Evolutionary conservation across 2,888 invertebrate species (phyloP).

Genomic region (Drosophila ezoana): DNA sequence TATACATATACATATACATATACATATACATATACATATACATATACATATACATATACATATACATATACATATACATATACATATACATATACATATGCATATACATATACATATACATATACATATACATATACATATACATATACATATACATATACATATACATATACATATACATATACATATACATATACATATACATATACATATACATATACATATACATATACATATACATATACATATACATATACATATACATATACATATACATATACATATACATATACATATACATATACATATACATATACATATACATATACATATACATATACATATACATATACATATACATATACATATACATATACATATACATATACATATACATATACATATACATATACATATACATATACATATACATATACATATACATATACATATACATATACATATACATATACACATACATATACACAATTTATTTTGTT

Average conservation of each 20-base stretch:
- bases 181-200: not conserved
- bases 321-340: not conserved
- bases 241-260: not conserved
- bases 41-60: not conserved
- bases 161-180: not conserved
- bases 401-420: no score
- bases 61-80: not conserved
- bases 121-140: not conserved
- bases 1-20: not conserved
- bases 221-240: not conserved
- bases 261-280: not conserved
- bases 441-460: no score
- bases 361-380: no score
- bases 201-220: not conserved
- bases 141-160: not conserved
- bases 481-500: conserved; percentile 17
- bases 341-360: not conserved
- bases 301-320: not conserved
- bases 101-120: not conserved
- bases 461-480: not conserved
- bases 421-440: no score
- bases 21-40: not conserved
- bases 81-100: not conserved
- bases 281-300: not conserved
- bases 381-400: no score